Evolutionary conservation across 2,888 invertebrate species (phyloP).

Genomic region (Lasioglossum lativentre): DNA sequence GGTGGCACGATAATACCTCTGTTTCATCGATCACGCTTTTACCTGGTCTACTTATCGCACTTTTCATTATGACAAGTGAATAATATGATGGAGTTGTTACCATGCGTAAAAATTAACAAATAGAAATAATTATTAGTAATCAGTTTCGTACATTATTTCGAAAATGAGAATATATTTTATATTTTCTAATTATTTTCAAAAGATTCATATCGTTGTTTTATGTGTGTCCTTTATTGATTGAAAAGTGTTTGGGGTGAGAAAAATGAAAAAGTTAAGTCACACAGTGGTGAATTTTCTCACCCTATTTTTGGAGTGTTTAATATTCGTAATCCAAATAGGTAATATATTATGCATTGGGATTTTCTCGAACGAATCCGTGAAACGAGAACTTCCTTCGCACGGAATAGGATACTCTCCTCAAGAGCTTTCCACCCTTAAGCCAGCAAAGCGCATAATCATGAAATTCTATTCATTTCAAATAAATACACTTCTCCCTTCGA

Average conservation of each 20-base stretch:
- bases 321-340: neutral
- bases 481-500: neutral
- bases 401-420: constrained; percentile 17
- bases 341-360: neutral
- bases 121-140: neutral
- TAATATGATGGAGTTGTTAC: neutral
- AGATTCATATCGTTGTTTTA: neutral
- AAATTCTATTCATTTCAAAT: constrained; percentile 20
- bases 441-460: constrained; percentile 14
- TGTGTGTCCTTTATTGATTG: neutral
- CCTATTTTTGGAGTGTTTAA: neutral
- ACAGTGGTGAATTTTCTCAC: neutral
- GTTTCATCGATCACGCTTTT: neutral
- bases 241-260: neutral
- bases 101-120: neutral
- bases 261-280: neutral
- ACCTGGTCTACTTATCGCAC: neutral
- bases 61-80: neutral
- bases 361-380: neutral
- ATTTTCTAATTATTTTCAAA: neutral
- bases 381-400: neutral
- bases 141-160: neutral
- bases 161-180: neutral
- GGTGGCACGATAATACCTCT: neutral
- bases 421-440: constrained; percentile 24